Percentiles rank a stretch among this genome's conserved stretches.
These are phyloP conservation scores for Rosalia funebris DNA, from an alignment of 2,888 invertebrate genomes.

Conservation along the genomic window DNA sequence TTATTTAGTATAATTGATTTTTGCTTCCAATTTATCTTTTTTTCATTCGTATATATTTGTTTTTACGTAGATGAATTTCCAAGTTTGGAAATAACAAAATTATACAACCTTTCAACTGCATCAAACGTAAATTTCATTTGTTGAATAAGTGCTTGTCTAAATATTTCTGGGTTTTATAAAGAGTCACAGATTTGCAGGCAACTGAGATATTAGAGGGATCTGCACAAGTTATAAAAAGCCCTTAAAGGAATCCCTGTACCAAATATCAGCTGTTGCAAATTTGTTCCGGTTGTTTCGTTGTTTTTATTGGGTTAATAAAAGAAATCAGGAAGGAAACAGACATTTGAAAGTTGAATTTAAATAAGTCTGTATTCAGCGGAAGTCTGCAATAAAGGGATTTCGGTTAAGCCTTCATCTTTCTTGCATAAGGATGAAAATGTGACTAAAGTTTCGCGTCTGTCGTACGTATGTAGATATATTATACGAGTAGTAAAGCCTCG, in stretches of 20 bases:
- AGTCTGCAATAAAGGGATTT: background rate
- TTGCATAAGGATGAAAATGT: background rate
- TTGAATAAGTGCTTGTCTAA: too few relatives aligned
- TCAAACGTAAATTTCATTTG: too few relatives aligned
- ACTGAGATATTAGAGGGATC: background rate
- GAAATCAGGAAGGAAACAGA: background rate
- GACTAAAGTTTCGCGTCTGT: background rate
- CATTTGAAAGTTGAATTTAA: constrained; percentile 4
- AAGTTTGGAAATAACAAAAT: too few relatives aligned
- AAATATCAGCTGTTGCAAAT: background rate
- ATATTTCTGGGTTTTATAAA: too few relatives aligned
- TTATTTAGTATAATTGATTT: too few relatives aligned
- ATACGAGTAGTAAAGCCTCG: too few relatives aligned
- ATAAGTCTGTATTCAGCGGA: background rate
- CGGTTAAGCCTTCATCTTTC: background rate
- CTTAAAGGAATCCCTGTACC: background rate
- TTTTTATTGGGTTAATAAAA: background rate
- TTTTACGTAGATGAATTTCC: too few relatives aligned
- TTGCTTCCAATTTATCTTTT: too few relatives aligned
- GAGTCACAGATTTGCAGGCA: background rate
- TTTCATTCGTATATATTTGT: too few relatives aligned
- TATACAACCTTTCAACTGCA: too few relatives aligned
- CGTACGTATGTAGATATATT: too few relatives aligned
- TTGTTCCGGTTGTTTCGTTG: background rate
- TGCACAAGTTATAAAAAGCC: background rate